Percentiles rank a stretch among this genome's conserved stretches.
Evolutionary conservation across 2,113 vertebrate species (phyloP).

Genomic region (Myocastor coypus): DNA sequence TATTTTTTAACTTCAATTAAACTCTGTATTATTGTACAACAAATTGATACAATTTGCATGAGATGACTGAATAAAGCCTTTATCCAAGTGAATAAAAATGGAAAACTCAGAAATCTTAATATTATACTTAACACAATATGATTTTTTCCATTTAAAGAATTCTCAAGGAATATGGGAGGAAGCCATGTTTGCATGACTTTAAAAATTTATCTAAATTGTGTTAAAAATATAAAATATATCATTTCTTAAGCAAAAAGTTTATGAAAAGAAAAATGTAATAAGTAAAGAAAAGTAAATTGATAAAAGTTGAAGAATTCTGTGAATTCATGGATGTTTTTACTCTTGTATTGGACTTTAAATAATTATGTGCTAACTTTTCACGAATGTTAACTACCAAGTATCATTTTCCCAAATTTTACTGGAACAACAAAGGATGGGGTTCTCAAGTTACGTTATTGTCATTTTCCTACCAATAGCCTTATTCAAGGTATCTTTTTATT

Average conservation of each 20-base stretch:
- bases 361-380: neutral
- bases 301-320: neutral
- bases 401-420: neutral
- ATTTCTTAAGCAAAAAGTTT: neutral
- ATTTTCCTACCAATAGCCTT: neutral
- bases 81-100: too few species aligned
- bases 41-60: too few species aligned
- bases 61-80: too few species aligned
- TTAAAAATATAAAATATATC: neutral
- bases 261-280: neutral
- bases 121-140: neutral
- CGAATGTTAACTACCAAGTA: neutral
- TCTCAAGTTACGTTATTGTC: neutral
- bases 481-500: neutral
- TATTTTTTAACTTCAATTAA: too few species aligned
- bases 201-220: neutral
- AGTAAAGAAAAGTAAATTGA: neutral
- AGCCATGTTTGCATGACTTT: neutral
- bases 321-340: neutral
- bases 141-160: conserved; percentile 49
- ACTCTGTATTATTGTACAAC: too few species aligned
- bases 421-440: neutral
- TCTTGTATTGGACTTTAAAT: neutral
- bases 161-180: neutral
- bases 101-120: neutral